Conservation (phyloP, 2,113 vertebrate species). For the Spheniscus mendiculus region DNA sequence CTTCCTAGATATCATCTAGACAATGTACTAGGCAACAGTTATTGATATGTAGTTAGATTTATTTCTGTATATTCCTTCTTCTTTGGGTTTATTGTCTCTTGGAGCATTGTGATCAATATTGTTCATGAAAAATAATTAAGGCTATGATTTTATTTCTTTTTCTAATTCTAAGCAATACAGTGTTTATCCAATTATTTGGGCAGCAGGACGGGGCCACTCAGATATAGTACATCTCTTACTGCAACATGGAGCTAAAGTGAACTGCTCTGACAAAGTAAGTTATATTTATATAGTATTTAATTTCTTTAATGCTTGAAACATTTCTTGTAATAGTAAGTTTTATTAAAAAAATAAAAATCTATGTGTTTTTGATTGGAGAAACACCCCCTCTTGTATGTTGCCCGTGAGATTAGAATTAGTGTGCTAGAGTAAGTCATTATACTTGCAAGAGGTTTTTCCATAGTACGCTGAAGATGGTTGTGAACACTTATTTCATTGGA, state of each 20-base stretch:
- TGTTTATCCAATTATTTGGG: conserved; percentile 98
- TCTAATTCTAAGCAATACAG: conserved; percentile 87
- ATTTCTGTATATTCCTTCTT: background rate
- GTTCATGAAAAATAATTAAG: background rate
- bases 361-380: background rate
- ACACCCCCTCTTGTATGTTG: background rate
- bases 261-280: conserved; percentile 97
- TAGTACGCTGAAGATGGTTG: background rate
- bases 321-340: background rate
- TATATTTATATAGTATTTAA: background rate
- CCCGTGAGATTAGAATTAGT: background rate
- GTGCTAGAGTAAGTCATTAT: background rate
- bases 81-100: background rate
- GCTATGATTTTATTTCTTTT: background rate
- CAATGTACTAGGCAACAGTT: background rate
- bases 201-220: conserved; percentile 92
- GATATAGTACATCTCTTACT: conserved; percentile 91
- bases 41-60: background rate
- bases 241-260: conserved; percentile 92
- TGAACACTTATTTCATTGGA: background rate
- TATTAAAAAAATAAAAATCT: background rate
- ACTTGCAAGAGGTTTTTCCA: background rate
- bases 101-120: background rate
- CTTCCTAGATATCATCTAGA: background rate
- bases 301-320: background rate